Conservation (phyloP, 1,140 invertebrate species). For the Augochlora pura region DNA sequence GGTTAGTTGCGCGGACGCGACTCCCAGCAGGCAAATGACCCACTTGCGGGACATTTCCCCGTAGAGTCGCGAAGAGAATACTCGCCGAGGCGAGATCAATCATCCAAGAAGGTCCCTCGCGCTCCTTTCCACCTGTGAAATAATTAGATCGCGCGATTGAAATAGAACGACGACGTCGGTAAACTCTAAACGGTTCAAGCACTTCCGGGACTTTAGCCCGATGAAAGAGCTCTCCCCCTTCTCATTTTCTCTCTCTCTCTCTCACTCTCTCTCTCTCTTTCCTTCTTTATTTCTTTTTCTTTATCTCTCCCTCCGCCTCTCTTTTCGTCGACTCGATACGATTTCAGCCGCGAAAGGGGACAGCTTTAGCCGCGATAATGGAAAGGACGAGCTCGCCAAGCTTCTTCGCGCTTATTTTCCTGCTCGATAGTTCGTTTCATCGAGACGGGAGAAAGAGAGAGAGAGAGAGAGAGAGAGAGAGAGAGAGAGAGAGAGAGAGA, state of each 20-base stretch:
- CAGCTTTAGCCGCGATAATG: not conserved
- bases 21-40: slow-evolving; percentile 51
- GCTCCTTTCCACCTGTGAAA: slow-evolving; percentile 17
- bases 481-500: not conserved
- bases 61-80: slow-evolving; percentile 23
- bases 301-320: too few species aligned
- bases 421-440: not conserved
- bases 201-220: not conserved
- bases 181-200: slow-evolving; percentile 10
- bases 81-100: slow-evolving; percentile 51
- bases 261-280: too few species aligned
- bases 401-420: slow-evolving; percentile 18
- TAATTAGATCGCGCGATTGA: slow-evolving; percentile 41
- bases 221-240: not conserved
- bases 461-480: too few species aligned
- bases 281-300: too few species aligned
- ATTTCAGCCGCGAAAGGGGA: slow-evolving; percentile 8
- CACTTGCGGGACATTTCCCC: slow-evolving; percentile 43
- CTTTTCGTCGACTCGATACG: not conserved
- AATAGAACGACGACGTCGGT: not conserved
- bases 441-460: not conserved
- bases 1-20: slow-evolving; percentile 40
- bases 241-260: too few species aligned
- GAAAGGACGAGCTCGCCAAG: slow-evolving; percentile 6
- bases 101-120: not conserved